A percentile compares a stretch with the other conserved stretches of the same genome.
Conservation (phyloP, 64 coral and sea anemone species). For the Anthopleura sola region DNA sequence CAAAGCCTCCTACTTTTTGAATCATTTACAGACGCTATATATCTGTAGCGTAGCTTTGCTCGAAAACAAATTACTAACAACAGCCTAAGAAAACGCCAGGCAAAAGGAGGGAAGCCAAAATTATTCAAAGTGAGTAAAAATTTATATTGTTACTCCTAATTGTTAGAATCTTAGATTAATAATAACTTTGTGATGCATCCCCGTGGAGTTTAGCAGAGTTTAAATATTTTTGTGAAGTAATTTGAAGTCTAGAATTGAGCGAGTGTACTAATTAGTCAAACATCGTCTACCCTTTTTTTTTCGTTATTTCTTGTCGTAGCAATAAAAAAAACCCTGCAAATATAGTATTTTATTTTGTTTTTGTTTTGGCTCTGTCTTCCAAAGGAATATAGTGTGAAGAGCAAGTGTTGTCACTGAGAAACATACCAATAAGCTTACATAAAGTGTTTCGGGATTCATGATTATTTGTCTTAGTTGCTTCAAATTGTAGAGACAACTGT, state of each 20-base stretch:
- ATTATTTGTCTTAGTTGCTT: too few relatives aligned
- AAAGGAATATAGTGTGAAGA: too few relatives aligned
- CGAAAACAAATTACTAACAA: not conserved
- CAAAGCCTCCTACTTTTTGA: not conserved
- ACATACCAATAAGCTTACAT: too few relatives aligned
- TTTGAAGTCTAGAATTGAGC: not conserved
- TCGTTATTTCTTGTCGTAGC: too few relatives aligned
- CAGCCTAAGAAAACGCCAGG: not conserved
- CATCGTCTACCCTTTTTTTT: not conserved
- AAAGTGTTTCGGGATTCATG: too few relatives aligned
- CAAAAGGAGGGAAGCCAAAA: not conserved
- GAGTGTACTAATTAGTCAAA: not conserved
- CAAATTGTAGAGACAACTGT: too few relatives aligned
- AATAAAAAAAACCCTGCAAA: too few relatives aligned
- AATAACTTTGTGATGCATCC: not conserved
- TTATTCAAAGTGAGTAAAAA: not conserved
- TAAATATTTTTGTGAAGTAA: not conserved
- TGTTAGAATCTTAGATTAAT: not conserved
- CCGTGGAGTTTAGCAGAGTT: not conserved
- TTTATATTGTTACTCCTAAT: not conserved
- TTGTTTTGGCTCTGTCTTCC: too few relatives aligned
- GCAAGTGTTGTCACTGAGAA: too few relatives aligned
- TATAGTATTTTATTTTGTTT: too few relatives aligned
- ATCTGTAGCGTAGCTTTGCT: not conserved
- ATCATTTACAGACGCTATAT: slow-evolving; percentile 7